Evolutionary conservation across 2,888 invertebrate genomes (phyloP).

Genomic region (Erebia epiphron): DNA sequence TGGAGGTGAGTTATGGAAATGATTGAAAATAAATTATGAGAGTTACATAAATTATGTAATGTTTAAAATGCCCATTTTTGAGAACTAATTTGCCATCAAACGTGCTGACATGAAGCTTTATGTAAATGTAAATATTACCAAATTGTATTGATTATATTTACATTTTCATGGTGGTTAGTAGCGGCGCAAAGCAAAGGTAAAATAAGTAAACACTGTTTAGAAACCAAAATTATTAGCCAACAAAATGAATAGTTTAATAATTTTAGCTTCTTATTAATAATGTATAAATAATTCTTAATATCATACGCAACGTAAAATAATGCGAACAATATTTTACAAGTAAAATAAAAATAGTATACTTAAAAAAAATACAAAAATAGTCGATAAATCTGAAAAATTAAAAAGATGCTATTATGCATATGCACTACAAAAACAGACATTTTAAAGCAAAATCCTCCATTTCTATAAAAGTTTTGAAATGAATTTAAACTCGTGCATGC

Average conservation of each 20-base stretch:
- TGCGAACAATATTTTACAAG: constrained; percentile 12
- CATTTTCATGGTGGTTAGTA: constrained; percentile 60
- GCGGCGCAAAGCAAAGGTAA: constrained; percentile 46
- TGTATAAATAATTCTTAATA: constrained; percentile 11
- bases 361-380: constrained; percentile 3
- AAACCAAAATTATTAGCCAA: constrained; percentile 16
- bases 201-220: constrained; percentile 32
- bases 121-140: constrained; percentile 57
- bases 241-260: neutral
- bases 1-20: constrained; percentile 65
- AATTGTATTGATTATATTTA: constrained; percentile 57
- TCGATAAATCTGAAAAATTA: constrained; percentile 8
- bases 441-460: constrained; percentile 73
- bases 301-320: neutral
- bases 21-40: constrained; percentile 40
- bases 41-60: constrained; percentile 1
- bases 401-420: neutral
- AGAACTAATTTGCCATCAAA: constrained; percentile 44
- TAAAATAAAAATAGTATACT: constrained; percentile 1
- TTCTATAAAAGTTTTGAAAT: constrained; percentile 62
- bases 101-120: constrained; percentile 53
- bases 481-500: constrained; percentile 48
- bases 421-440: constrained; percentile 65
- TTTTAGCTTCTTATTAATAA: constrained; percentile 14
- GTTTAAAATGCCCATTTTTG: constrained; percentile 78